Percentiles rank a stretch among this genome's conserved stretches.
Evolutionary conservation across 1,140 invertebrate species (phyloP).

Genomic region (Hyphantria cunea): DNA sequence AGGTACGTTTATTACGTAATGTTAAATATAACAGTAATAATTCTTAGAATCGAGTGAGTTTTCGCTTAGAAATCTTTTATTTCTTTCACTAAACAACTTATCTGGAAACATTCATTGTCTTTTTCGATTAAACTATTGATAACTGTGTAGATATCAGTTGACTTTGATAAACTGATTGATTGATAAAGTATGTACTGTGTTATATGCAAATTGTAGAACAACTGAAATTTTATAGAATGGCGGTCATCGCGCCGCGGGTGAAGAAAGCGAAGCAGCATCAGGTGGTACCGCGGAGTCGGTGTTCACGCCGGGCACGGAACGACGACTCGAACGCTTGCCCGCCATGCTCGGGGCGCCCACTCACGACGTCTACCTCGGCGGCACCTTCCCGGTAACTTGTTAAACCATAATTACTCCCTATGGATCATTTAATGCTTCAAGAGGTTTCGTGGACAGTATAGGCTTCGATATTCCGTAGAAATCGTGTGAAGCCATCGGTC

Average conservation of each 20-base stretch:
- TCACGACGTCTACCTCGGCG: constrained; percentile 82
- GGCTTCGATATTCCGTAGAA: no score
- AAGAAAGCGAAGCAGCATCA: constrained; percentile 31
- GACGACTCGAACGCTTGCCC: constrained; percentile 69
- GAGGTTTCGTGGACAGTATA: no score
- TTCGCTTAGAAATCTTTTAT: no score
- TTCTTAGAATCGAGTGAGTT: no score
- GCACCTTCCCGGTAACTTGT: constrained; percentile 78
- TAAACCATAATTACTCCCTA: no score
- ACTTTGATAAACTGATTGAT: no score
- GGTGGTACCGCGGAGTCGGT: constrained; percentile 54
- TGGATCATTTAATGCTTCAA: no score
- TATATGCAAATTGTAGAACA: not conserved
- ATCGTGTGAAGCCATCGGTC: no score
- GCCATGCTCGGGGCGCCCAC: constrained; percentile 71
- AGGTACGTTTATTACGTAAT: constrained; percentile 47
- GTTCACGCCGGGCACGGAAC: constrained; percentile 76
- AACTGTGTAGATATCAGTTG: no score
- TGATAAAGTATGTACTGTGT: not conserved
- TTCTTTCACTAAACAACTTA: no score
- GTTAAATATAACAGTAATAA: constrained; percentile 1
- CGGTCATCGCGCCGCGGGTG: constrained; percentile 34
- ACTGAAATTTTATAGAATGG: constrained; percentile 46
- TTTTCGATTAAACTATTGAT: no score
- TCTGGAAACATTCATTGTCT: no score